phyloP scores from a whole-genome alignment of 2,797 vertebrate genomes.

The Mionectes olivaceus region DNA sequence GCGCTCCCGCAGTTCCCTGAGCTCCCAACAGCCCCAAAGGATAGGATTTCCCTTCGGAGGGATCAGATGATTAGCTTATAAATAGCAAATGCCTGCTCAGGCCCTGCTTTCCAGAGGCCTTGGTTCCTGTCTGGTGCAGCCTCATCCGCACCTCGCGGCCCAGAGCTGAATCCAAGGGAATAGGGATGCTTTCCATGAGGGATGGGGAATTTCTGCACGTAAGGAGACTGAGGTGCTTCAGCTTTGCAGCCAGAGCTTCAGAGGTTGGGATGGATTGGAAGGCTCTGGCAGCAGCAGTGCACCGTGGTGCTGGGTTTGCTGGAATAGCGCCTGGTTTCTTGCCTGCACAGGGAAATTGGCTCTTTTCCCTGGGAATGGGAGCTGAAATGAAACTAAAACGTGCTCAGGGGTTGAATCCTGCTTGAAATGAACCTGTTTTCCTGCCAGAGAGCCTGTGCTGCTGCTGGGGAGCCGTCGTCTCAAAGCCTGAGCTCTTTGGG shows the following conservation, averaged over 20 bases:
- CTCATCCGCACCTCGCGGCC: accelerated
- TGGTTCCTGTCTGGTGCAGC: neutral
- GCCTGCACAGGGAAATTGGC: accelerated
- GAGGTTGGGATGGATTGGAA: accelerated
- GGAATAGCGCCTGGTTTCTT: neutral
- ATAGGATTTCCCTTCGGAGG: conserved; percentile 33
- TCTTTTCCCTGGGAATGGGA: neutral
- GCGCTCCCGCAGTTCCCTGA: accelerated
- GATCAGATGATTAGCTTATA: conserved; percentile 61
- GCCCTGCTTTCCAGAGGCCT: neutral
- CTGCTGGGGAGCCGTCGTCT: neutral
- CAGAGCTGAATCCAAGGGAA: neutral
- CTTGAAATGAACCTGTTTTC: neutral
- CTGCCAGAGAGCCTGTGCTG: neutral
- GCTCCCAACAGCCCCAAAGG: neutral
- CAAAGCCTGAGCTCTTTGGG: neutral
- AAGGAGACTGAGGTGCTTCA: neutral
- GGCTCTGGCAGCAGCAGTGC: neutral
- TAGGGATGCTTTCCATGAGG: accelerated
- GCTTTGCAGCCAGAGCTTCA: neutral
- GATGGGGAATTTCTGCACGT: neutral
- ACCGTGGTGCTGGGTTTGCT: accelerated
- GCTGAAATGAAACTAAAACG: neutral
- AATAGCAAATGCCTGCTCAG: conserved; percentile 46
- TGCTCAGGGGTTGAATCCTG: neutral